These are phyloP conservation scores for Plotosus lineatus DNA, from an alignment of 2,113 vertebrate species.

Conservation along the genomic window DNA sequence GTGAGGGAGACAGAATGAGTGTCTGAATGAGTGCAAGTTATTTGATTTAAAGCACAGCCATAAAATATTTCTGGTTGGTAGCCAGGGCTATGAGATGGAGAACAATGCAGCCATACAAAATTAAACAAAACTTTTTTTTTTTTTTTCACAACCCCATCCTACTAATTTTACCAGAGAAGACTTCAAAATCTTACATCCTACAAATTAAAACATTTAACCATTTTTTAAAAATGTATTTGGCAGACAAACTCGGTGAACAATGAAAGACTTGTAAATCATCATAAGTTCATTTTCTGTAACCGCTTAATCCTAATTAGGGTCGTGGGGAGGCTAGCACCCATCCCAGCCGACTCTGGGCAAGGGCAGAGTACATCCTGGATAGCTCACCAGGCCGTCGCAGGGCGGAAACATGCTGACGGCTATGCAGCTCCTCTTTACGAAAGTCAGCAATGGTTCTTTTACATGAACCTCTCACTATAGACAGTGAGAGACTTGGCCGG, in stretches of 20 bases:
- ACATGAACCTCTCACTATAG: no score
- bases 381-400: no score
- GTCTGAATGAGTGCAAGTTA: neutral
- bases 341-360: no score
- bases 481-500: no score
- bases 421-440: no score
- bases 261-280: neutral
- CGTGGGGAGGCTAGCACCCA: no score
- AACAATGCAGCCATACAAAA: neutral
- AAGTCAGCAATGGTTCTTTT: no score
- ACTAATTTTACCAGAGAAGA: neutral
- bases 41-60: neutral
- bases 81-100: neutral
- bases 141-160: neutral
- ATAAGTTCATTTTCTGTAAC: no score
- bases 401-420: no score
- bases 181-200: neutral
- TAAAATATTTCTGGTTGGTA: neutral
- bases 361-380: no score
- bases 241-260: neutral
- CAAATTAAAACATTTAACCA: constrained; percentile 55
- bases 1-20: neutral
- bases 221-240: constrained; percentile 31
- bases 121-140: neutral
- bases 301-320: no score